phyloP scores from a whole-genome alignment of 2,888 invertebrate species.

The Amphipyra tragopoginis region DNA sequence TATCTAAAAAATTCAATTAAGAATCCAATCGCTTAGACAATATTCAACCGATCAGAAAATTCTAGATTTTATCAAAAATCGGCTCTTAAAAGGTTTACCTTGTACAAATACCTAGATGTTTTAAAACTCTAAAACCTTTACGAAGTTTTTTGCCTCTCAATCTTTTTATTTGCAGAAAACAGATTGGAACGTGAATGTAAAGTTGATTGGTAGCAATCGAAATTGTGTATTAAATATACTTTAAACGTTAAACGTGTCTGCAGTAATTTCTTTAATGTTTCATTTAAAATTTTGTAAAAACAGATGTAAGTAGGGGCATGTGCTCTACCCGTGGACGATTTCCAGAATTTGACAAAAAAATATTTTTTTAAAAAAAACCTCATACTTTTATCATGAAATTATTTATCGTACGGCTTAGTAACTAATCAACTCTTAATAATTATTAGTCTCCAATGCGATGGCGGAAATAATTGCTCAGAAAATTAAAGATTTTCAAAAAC shows the following conservation, averaged over 20 bases:
- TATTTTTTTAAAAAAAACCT: too few species aligned
- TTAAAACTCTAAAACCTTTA: constrained; percentile 8
- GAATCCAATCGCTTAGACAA: constrained; percentile 4
- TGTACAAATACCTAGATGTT: constrained; percentile 11
- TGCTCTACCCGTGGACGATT: too few species aligned
- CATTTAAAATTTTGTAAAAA: too few species aligned
- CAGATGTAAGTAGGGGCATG: too few species aligned
- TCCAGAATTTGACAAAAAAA: too few species aligned
- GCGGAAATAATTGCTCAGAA: too few species aligned
- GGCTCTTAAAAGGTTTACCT: constrained; percentile 14
- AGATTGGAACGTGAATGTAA: constrained; percentile 43
- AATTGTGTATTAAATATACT: constrained; percentile 18
- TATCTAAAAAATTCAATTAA: neutral
- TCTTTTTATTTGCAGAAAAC: constrained; percentile 45
- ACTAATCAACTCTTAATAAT: too few species aligned
- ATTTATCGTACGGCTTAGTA: too few species aligned
- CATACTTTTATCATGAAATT: too few species aligned
- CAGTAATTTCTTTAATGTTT: too few species aligned
- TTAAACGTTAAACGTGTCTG: constrained; percentile 11
- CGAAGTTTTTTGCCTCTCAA: constrained; percentile 15
- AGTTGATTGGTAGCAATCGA: constrained; percentile 40
- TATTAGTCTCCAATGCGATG: too few species aligned
- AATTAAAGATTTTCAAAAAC: too few species aligned
- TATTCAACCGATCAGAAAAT: constrained; percentile 7
- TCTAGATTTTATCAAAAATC: constrained; percentile 13